Evolutionary conservation across 2,113 vertebrate species (phyloP), one percentile per base, ranked within the genome.

Genomic region (Lycocorax pyrrhopterus): DNA sequence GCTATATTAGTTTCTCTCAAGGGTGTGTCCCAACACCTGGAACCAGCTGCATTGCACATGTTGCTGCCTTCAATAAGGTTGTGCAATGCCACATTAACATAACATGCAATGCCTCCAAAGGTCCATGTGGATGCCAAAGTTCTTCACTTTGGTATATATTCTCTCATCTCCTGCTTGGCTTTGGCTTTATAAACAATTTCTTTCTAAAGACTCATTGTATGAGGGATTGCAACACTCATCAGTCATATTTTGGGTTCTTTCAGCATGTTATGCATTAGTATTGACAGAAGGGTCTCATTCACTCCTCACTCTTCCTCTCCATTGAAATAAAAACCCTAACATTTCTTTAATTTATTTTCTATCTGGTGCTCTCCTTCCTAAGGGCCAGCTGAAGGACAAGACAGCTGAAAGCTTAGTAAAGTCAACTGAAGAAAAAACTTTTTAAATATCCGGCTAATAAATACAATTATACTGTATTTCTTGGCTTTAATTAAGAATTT

Each of bases 401-500:
- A 33, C 12, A 72, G 41, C 11, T 51, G 55, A 90, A 60, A 46
- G 3, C 7, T 90, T 88, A 59, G 59, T 43, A 41, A 18, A 91
- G 15, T 64, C 49, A 73, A n/a, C 15, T 23, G 51, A 67, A 35
- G 32, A 52, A 75, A 35, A 29, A 52, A 75, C 11, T 39, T 39
- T 47, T 67, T 13, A 84, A 90, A 91, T 10, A 1, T 33, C 67
- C 91, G 51, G 17, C 55, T 66, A 79, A 87, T 49, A 64, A 94
- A 53, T 87, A 10, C 6, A 58, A 47, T 60, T 18, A 22, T 58
- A 78, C 26, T 79, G 4, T 5, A 66, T 80, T 62, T 94, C 55
- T 88, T 91, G 44, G n/a, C 66, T 94, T 96, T 88, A 82, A 56
- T 90, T 85, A 78, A 74, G 89, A 84, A 82, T 86, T 59, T 35